Conservation (phyloP, 2,888 invertebrate species). For the Polia nebulosa region DNA sequence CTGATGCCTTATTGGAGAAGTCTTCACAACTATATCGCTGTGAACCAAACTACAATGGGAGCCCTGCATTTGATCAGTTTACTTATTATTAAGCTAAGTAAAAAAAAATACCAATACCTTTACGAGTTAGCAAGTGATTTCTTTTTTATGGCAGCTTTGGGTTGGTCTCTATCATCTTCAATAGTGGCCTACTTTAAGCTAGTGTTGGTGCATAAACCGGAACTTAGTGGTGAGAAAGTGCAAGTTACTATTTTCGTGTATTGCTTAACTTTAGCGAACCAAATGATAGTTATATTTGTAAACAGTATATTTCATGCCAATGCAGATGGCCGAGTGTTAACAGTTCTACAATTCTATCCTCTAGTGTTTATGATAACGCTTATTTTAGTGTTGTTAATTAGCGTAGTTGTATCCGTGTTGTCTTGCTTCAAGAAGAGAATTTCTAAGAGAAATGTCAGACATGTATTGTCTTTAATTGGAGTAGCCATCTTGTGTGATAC, state of each 20-base stretch:
- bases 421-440: constrained; percentile 46
- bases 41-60: constrained; percentile 28
- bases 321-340: constrained; percentile 8
- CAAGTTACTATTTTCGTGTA: constrained; percentile 33
- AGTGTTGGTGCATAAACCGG: constrained; percentile 33
- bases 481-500: constrained; percentile 55
- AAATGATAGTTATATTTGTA: constrained; percentile 32
- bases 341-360: constrained; percentile 22
- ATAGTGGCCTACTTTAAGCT: constrained; percentile 48
- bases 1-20: constrained; percentile 24
- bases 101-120: constrained; percentile 9
- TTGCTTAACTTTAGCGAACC: constrained; percentile 7
- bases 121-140: constrained; percentile 22
- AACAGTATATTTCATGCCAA: constrained; percentile 17
- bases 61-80: constrained; percentile 37
- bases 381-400: constrained; percentile 32
- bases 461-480: constrained; percentile 47
- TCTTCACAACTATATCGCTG: constrained; percentile 38
- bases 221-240: constrained; percentile 22
- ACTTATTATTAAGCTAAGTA: constrained; percentile 16
- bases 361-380: constrained; percentile 30
- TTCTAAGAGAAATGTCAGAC: constrained; percentile 37
- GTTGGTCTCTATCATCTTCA: constrained; percentile 39
- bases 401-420: constrained; percentile 42
- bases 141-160: constrained; percentile 20